phyloP scores from a whole-genome alignment of 1,140 invertebrate genomes.

The Formica selysi region DNA sequence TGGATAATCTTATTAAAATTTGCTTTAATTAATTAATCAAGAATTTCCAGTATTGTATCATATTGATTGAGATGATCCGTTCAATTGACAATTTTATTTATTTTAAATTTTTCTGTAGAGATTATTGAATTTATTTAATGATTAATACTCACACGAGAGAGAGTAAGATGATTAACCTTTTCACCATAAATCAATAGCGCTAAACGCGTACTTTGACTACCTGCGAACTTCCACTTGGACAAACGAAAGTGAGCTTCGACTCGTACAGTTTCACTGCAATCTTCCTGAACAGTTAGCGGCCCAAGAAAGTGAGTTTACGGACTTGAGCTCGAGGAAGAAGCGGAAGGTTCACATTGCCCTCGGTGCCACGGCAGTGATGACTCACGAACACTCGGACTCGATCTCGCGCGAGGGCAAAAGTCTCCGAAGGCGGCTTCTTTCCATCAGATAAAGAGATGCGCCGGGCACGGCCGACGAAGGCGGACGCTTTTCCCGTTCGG shows the following conservation, averaged over 20 bases:
- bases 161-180: neutral
- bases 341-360: constrained; percentile 40
- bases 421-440: constrained; percentile 77
- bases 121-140: neutral
- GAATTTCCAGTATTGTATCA: too few relatives aligned
- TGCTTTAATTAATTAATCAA: too few relatives aligned
- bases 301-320: constrained; percentile 67
- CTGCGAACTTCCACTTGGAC: constrained; percentile 15
- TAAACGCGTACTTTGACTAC: constrained; percentile 25
- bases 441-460: constrained; percentile 82
- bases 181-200: constrained; percentile 16
- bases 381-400: constrained; percentile 47
- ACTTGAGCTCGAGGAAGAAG: constrained; percentile 24
- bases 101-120: neutral
- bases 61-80: too few relatives aligned
- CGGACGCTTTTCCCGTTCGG: constrained; percentile 77
- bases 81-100: neutral
- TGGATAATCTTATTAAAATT: too few relatives aligned
- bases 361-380: constrained; percentile 47
- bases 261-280: constrained; percentile 60
- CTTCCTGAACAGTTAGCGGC: constrained; percentile 53
- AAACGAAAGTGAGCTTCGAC: constrained; percentile 53
- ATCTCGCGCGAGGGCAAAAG: constrained; percentile 67
- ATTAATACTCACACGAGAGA: neutral
- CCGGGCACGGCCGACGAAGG: constrained; percentile 79